Evolutionary conservation across 2,113 vertebrate genomes (phyloP), one percentile per base, ranked within the genome.

Genomic region (Otocyon megalotis): DNA sequence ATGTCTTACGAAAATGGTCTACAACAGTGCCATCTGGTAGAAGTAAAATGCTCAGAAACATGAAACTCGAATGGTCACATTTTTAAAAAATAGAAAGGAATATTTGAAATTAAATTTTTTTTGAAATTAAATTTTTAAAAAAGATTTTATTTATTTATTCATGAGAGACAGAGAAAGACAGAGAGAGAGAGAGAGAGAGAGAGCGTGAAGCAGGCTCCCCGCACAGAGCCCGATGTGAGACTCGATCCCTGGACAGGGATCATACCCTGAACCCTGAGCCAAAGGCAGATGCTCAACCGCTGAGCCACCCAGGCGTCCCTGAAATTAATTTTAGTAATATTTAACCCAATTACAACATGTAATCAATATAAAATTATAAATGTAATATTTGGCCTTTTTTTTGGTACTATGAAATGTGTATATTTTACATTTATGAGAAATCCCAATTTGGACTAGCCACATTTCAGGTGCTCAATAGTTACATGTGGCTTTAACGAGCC

Each of bases 311-410:
- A 7, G 43, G 43, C 1, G 43, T 43, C 7, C 43, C 43, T 74
- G n/a, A 72, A 92, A 54, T 77, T 50, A 53, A 81, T 63, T 72
- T 93, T 71, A 43, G 26, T 89, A 77, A 28, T 93, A 65, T 77
- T 85, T 93, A 93, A 96, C 3, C 3, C 35, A 71, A 16, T 80
- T 90, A 79, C 28, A 96, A 56, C 37, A 60, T 62, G 28, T 77
- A 71, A 58, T 85, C 30, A 62, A 43, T 85, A 85, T 54, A 85
- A 60, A 82, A 50, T 92, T 92, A 83, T 30, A 88, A 67, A 50
- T 43, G 28, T 63, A 85, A 76, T 82, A 67, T 94, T 50, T 67
- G 69, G 19, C 14, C n/a, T n/a, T 93, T 94, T 92, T 80, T 82
- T 50, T 14, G 20, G 72, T 85, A 72, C 35, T 80, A 35, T 26